Conservation (phyloP, 2,888 invertebrate genomes). For the Archips crataeganus region DNA sequence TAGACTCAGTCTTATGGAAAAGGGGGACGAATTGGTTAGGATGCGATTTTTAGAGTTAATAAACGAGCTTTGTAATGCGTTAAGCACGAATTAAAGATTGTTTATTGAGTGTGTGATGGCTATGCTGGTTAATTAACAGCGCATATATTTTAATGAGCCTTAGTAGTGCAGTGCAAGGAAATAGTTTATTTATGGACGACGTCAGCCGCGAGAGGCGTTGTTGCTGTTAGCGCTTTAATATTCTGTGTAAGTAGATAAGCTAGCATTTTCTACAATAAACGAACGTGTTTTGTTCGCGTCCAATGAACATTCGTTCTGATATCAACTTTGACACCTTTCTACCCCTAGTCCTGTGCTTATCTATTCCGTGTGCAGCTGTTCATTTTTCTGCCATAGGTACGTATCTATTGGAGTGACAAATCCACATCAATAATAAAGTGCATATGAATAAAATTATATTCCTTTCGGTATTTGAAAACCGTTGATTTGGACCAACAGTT, state of each 20-base stretch:
- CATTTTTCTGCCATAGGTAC: slow-evolving; percentile 26
- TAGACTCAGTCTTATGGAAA: slow-evolving; percentile 81
- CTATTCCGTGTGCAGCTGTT: slow-evolving; percentile 36
- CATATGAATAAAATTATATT: neutral
- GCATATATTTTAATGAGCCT: slow-evolving; percentile 36
- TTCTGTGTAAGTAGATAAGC: slow-evolving; percentile 8
- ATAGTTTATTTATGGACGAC: slow-evolving; percentile 21
- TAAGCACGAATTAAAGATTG: slow-evolving; percentile 58
- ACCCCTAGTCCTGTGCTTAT: slow-evolving; percentile 37
- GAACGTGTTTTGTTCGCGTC: slow-evolving; percentile 13
- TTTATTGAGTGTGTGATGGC: slow-evolving; percentile 43
- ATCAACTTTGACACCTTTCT: slow-evolving; percentile 40
- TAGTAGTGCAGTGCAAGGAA: slow-evolving; percentile 15
- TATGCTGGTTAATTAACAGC: slow-evolving; percentile 40
- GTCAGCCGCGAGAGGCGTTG: neutral
- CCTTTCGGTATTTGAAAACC: neutral
- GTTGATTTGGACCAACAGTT: neutral
- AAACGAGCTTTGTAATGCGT: slow-evolving; percentile 69
- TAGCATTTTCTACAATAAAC: slow-evolving; percentile 8
- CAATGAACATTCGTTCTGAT: slow-evolving; percentile 28
- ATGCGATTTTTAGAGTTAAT: slow-evolving; percentile 72
- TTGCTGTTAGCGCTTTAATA: neutral
- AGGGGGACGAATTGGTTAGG: slow-evolving; percentile 71
- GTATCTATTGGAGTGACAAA: slow-evolving; percentile 28
- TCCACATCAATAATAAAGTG: slow-evolving; percentile 25